Percentiles rank a stretch among this genome's conserved stretches.
Conservation (phyloP, 2,113 vertebrate genomes). For the Rana temporaria region DNA sequence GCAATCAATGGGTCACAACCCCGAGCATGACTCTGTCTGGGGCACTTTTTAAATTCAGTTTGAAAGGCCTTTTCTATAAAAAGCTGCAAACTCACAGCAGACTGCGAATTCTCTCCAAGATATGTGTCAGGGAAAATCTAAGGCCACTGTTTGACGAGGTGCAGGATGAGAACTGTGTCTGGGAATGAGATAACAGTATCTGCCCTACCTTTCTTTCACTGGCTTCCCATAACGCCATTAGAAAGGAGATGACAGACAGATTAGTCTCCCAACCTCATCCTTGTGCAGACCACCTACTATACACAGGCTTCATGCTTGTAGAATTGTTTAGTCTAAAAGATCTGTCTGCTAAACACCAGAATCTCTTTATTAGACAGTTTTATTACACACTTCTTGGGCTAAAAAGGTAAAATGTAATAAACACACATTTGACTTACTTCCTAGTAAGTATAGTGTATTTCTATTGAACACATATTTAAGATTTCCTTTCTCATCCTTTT, state of each 20-base stretch:
- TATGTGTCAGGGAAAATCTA: constrained; percentile 27
- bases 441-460: too few relatives aligned
- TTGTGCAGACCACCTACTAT: constrained; percentile 41
- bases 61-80: constrained; percentile 25
- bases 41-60: constrained; percentile 1
- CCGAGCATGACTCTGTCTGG: not conserved
- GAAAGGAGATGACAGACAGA: constrained; percentile 28
- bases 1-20: constrained; percentile 11
- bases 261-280: constrained; percentile 18
- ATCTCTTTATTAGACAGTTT: constrained; percentile 14
- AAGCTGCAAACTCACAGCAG: not conserved
- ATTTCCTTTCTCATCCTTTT: too few relatives aligned
- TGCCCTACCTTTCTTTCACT: not conserved
- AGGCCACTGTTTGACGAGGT: constrained; percentile 16
- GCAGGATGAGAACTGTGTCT: constrained; percentile 3
- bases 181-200: constrained; percentile 14
- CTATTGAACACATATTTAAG: too few relatives aligned
- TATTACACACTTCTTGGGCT: not conserved
- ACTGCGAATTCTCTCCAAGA: constrained; percentile 16
- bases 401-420: not conserved
- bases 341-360: constrained; percentile 18
- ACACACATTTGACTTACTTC: not conserved
- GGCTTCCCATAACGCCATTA: not conserved
- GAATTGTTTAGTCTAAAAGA: constrained; percentile 46
- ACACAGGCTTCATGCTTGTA: not conserved